Evolutionary conservation across 2,888 invertebrate species (phyloP).

Genomic region (Lacanobia oleracea): DNA sequence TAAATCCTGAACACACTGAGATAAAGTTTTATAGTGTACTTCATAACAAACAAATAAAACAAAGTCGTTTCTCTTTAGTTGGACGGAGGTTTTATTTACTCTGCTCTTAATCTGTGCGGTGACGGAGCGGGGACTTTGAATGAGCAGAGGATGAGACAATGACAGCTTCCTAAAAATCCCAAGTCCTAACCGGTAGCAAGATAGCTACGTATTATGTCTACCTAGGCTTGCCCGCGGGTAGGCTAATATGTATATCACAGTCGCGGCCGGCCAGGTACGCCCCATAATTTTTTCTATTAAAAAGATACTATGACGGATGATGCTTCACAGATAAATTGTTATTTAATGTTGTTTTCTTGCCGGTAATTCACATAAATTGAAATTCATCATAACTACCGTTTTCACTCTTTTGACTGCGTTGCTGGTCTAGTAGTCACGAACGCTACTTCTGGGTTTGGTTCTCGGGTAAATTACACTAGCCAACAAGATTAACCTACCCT

Average conservation of each 20-base stretch:
- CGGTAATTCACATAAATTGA: constrained; percentile 15
- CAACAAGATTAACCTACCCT: too few species aligned
- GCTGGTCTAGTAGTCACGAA: neutral
- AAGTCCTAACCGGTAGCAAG: too few species aligned
- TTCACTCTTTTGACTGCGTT: neutral
- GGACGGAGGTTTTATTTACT: constrained; percentile 42
- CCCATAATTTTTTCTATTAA: constrained; percentile 49
- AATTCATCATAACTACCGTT: constrained; percentile 15
- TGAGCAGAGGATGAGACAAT: constrained; percentile 45
- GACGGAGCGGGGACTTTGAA: constrained; percentile 48
- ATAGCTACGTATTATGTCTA: too few species aligned
- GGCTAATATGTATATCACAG: too few species aligned
- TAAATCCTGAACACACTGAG: constrained; percentile 39
- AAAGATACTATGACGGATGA: constrained; percentile 43
- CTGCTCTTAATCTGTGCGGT: constrained; percentile 50
- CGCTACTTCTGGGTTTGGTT: neutral
- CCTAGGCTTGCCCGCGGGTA: too few species aligned
- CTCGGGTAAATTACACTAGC: too few species aligned
- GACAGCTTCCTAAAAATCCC: constrained; percentile 53
- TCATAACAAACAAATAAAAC: constrained; percentile 39
- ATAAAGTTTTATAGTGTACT: constrained; percentile 49
- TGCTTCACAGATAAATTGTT: constrained; percentile 32
- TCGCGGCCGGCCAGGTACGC: constrained; percentile 5
- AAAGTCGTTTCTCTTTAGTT: constrained; percentile 25
- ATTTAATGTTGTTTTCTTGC: constrained; percentile 41